A percentile compares a stretch with the other conserved stretches of the same genome.
These are phyloP conservation scores for Petromus typicus DNA, from an alignment of 2,113 vertebrate genomes.

Conservation along the genomic window DNA sequence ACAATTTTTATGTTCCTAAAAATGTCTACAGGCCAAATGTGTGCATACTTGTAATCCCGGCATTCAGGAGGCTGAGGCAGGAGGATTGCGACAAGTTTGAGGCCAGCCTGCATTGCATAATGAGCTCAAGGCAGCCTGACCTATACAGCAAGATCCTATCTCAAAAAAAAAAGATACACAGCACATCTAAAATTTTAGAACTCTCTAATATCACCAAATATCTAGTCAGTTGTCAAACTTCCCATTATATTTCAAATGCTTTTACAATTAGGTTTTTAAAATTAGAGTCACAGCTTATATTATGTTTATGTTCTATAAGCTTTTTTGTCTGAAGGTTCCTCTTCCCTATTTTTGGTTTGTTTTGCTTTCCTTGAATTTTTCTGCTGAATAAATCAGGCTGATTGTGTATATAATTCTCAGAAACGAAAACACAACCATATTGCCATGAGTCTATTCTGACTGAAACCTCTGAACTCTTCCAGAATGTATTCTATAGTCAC, in stretches of 20 bases:
- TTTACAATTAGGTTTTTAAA: constrained; percentile 20
- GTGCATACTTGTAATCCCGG: neutral
- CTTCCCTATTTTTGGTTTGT: neutral
- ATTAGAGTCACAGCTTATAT: neutral
- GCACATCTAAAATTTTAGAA: neutral
- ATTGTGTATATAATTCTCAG: neutral
- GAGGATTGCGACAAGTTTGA: neutral
- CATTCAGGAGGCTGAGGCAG: neutral
- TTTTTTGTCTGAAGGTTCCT: neutral
- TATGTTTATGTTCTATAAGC: neutral
- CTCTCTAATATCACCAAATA: neutral
- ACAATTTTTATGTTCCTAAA: neutral
- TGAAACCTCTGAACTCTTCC: neutral
- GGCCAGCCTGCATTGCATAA: neutral
- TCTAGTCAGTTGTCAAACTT: neutral
- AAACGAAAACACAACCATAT: neutral
- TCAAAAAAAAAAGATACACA: neutral
- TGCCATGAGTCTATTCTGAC: neutral
- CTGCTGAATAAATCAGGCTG: neutral
- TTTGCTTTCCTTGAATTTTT: neutral
- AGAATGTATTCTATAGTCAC: neutral
- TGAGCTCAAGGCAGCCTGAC: neutral
- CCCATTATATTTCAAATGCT: neutral
- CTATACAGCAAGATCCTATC: neutral
- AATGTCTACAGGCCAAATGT: neutral